phyloP scores from a whole-genome alignment of 2,888 invertebrate genomes.

The Coenonympha arcania region DNA sequence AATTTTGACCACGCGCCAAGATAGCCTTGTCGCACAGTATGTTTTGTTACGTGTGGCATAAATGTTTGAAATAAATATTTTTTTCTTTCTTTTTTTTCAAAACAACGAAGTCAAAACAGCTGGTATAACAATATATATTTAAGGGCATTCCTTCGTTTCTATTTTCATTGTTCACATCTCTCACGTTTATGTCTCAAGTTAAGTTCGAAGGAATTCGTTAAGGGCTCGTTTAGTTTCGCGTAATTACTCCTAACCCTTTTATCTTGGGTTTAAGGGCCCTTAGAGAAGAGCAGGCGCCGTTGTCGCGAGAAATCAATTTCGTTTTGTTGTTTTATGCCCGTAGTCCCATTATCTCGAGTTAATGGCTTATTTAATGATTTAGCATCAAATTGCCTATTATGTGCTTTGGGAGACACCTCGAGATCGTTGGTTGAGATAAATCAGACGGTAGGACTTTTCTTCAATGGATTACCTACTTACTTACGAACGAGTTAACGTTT shows the following conservation, averaged over 20 bases:
- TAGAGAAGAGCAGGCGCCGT: conserved; percentile 1
- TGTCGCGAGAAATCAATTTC: conserved; percentile 10
- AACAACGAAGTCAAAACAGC: too few relatives aligned
- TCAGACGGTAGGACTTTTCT: too few relatives aligned
- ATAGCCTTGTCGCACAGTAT: too few relatives aligned
- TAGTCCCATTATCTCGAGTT: conserved; percentile 7
- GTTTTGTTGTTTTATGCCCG: conserved; percentile 13
- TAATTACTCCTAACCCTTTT: conserved; percentile 11
- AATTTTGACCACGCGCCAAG: too few relatives aligned
- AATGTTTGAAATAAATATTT: too few relatives aligned
- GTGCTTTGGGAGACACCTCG: not conserved
- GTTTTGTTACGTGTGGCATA: too few relatives aligned
- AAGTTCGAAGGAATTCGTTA: conserved; percentile 12
- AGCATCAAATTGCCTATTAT: not conserved
- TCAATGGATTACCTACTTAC: too few relatives aligned
- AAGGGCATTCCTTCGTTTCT: not conserved
- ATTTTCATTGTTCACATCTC: not conserved
- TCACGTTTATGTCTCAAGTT: conserved; percentile 4
- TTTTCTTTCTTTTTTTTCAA: too few relatives aligned
- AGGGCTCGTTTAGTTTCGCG: conserved; percentile 6
- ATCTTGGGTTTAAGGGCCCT: conserved; percentile 4
- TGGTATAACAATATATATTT: not conserved
- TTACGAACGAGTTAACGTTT: too few relatives aligned
- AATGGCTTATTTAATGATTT: conserved; percentile 11
- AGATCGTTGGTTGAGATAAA: not conserved